Percentiles rank a stretch among this genome's conserved stretches.
These are phyloP conservation scores for Helicoverpa zea DNA, from an alignment of 1,140 invertebrate genomes.

Conservation along the genomic window DNA sequence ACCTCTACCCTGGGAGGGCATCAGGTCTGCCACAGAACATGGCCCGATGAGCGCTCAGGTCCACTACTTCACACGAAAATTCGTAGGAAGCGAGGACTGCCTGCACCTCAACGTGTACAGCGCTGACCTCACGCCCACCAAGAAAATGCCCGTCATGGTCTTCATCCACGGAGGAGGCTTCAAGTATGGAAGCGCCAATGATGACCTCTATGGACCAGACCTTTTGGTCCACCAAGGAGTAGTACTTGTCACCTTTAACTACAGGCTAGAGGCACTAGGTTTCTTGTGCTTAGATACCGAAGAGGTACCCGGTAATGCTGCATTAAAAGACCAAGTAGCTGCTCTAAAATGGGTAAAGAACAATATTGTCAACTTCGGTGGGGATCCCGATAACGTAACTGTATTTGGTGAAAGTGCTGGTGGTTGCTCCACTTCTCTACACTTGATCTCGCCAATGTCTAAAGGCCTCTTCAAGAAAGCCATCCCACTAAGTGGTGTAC, in stretches of 20 bases:
- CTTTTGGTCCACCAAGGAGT: conserved; percentile 88
- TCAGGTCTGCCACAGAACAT: conserved; percentile 62
- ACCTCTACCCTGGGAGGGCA: conserved; percentile 68
- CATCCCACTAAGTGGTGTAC: conserved; percentile 70
- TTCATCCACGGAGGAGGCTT: conserved; percentile 86
- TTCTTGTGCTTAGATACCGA: conserved; percentile 84
- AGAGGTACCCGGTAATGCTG: conserved; percentile 79
- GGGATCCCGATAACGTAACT: conserved; percentile 91
- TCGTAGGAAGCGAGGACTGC: conserved; percentile 79
- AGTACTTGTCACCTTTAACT: conserved; percentile 90
- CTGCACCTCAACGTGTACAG: conserved; percentile 82
- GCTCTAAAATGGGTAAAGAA: conserved; percentile 72
- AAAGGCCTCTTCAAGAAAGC: conserved; percentile 73
- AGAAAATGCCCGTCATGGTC: conserved; percentile 81
- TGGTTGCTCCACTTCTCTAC: conserved; percentile 75
- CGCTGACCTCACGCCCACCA: conserved; percentile 63
- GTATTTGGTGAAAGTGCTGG: conserved; percentile 92
- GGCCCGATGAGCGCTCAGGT: conserved; percentile 68
- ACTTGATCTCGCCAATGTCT: conserved; percentile 77
- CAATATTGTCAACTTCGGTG: conserved; percentile 89
- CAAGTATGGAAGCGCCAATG: conserved; percentile 67
- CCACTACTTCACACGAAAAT: conserved; percentile 58
- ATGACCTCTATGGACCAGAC: conserved; percentile 87
- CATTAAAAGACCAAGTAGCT: conserved; percentile 76
- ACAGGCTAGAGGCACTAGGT: conserved; percentile 89